These are phyloP conservation scores for Napeogenes sylphis DNA, from an alignment of 2,888 invertebrate genomes.

Conservation along the genomic window DNA sequence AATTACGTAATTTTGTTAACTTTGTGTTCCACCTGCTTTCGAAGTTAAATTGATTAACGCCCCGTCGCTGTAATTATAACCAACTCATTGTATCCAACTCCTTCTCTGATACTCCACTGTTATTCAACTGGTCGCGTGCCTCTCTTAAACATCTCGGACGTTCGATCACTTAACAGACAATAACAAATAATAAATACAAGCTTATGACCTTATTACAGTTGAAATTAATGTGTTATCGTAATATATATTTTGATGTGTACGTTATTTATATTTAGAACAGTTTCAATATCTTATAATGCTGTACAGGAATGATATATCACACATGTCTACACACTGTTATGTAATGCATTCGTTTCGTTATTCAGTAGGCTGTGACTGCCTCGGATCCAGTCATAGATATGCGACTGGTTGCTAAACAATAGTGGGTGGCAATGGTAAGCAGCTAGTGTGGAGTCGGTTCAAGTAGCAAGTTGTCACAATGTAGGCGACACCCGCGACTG, in stretches of 20 bases:
- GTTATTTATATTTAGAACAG: too few relatives aligned
- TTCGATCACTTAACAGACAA: background rate
- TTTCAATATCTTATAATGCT: too few relatives aligned
- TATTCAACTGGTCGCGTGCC: constrained; percentile 38
- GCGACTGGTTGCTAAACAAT: constrained; percentile 41
- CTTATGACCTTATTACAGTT: too few relatives aligned
- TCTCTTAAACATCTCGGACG: constrained; percentile 11
- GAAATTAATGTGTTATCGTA: too few relatives aligned
- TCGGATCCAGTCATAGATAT: constrained; percentile 12
- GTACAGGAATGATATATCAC: too few relatives aligned
- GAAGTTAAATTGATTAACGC: constrained; percentile 45
- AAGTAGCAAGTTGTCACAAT: constrained; percentile 56
- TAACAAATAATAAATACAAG: too few relatives aligned
- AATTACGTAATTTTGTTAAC: too few relatives aligned
- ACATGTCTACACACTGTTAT: background rate
- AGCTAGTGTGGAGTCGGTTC: constrained; percentile 40
- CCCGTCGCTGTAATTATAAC: constrained; percentile 50
- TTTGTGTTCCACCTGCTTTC: constrained; percentile 38
- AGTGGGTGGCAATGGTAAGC: constrained; percentile 30
- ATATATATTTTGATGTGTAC: too few relatives aligned
- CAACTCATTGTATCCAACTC: constrained; percentile 28
- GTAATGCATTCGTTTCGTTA: constrained; percentile 4
- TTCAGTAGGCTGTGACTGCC: constrained; percentile 5
- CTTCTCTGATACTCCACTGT: too few relatives aligned
- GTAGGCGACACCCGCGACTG: constrained; percentile 27